Base-by-base conservation (phyloP, 2,113 vertebrate species). In the Poicephalus meyeri region DNA sequence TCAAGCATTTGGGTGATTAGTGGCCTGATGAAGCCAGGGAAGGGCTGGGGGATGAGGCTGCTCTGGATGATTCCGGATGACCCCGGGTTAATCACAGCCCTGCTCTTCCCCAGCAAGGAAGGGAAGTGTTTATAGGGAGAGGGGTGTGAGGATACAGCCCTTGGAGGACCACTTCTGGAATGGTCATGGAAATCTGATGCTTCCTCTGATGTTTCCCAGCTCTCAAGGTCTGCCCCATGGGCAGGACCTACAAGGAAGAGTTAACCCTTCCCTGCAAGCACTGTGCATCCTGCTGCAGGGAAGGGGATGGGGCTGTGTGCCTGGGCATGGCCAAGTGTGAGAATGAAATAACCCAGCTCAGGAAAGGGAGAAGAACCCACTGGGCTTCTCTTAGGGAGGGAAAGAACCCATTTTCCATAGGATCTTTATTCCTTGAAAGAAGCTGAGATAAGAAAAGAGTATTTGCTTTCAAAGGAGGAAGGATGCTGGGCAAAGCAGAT, bases 391-490 rank as follows among this genome's bases (percentile, higher is more conserved):
- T 6, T 70, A 28, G 24, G 17, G 66, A 49, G 26, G 55, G 35
- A 28, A 55, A 18, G 35, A 16, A 23, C 5, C 15, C 0, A 1
- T 79, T 68, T 70, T 50, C 61, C 2, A 0, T 19, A 53, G 58
- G 23, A 47, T 88, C 42, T 35, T 66, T 56, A 20, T 39, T 49
- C 66, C 71, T 58, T 64, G 65, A 55, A 73, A 44, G 77, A 53
- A 17, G 6, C 6, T 39, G 20, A 33, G 64, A 31, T 14, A 21
- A 41, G 69, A 58, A 64, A 64, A 55, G 49, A 69, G 39, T 7
- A 3, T 35, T 47, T 56, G 9, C 19, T 71, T 42, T 31, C 12
- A 10, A 20, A 60, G 39, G 52, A 24, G 56, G 28, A 31, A 71
- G 28, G 39, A 21, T 50, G 44, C 26, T 25, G 68, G n/a, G 63